These are phyloP conservation scores for Drosophila pectinifera DNA, from an alignment of 1,140 invertebrate species.

Conservation along the genomic window DNA sequence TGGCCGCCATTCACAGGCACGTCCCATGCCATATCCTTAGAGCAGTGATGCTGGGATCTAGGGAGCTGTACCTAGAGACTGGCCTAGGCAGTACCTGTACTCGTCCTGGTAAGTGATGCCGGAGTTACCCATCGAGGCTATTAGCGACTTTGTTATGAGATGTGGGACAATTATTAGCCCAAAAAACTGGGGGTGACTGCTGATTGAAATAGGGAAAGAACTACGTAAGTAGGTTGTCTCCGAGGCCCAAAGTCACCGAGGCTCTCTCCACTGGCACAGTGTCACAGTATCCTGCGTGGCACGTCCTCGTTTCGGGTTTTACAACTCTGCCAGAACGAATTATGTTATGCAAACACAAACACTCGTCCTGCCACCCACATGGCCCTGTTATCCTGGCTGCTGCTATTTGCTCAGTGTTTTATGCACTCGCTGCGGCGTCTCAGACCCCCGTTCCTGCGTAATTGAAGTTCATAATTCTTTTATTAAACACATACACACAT, in stretches of 20 bases:
- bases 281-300: not conserved
- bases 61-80: not conserved
- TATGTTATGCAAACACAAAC: slow-evolving; percentile 60
- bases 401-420: slow-evolving; percentile 61
- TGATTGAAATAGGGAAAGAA: too few relatives aligned
- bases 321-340: slow-evolving; percentile 60
- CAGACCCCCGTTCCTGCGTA: slow-evolving; percentile 23
- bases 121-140: too few relatives aligned
- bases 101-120: too few relatives aligned
- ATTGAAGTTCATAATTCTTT: slow-evolving; percentile 66
- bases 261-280: too few relatives aligned
- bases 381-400: slow-evolving; percentile 31
- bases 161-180: too few relatives aligned
- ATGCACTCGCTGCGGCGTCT: slow-evolving; percentile 46
- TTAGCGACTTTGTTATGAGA: too few relatives aligned
- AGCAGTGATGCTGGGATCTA: not conserved
- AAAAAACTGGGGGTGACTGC: too few relatives aligned
- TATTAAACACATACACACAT: slow-evolving; percentile 56
- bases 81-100: too few relatives aligned
- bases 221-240: too few relatives aligned
- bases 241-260: too few relatives aligned
- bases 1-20: slow-evolving; percentile 58
- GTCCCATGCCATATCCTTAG: not conserved
- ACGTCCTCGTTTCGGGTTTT: slow-evolving; percentile 55
- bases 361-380: slow-evolving; percentile 5